phyloP scores from a whole-genome alignment of 2,888 invertebrate genomes.

The Andrena bicolor region DNA sequence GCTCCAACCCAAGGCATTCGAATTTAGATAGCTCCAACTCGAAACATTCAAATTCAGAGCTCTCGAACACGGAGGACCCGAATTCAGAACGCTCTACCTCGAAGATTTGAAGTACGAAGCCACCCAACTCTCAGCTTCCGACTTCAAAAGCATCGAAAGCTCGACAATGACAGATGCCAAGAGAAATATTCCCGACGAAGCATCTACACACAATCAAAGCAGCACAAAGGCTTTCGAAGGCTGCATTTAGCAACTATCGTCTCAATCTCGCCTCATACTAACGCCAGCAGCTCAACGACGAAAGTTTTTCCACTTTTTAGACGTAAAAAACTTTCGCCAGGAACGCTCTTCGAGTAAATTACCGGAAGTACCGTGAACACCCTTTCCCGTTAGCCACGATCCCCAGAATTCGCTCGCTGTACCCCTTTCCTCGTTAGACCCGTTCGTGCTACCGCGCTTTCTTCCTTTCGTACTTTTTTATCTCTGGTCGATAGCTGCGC shows the following conservation, averaged over 20 bases:
- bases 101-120: background rate
- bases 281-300: conserved; percentile 12
- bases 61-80: background rate
- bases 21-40: background rate
- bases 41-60: background rate
- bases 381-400: conserved; percentile 19
- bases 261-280: background rate
- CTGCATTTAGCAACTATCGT: conserved; percentile 39
- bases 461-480: conserved; percentile 25
- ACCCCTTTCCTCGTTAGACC: conserved; percentile 34
- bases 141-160: background rate
- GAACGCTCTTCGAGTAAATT: conserved; percentile 36
- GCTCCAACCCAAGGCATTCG: background rate
- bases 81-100: background rate
- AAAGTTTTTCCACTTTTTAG: conserved; percentile 35
- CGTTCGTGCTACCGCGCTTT: conserved; percentile 4
- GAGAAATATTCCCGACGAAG: background rate
- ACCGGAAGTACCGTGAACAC: conserved; percentile 47
- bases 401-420: conserved; percentile 14
- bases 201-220: conserved; percentile 2
- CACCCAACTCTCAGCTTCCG: background rate
- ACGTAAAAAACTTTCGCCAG: conserved; percentile 47
- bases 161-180: background rate
- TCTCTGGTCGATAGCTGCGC: conserved; percentile 36
- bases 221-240: conserved; percentile 13